Conservation (phyloP, 2,113 vertebrate species). For the Coturnix japonica region DNA sequence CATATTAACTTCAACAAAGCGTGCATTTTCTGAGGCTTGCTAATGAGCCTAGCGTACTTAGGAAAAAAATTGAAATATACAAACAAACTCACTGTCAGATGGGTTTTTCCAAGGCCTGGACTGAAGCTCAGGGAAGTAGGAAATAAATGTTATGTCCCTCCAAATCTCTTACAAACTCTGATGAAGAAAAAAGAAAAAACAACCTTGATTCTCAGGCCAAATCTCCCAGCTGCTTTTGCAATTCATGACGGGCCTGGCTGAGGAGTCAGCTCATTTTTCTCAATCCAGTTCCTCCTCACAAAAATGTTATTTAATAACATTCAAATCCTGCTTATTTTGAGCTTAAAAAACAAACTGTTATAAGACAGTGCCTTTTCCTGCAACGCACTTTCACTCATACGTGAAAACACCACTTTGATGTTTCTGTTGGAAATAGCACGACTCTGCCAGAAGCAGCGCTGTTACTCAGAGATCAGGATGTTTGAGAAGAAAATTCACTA, state of each 20-base stretch:
- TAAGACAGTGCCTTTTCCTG: not conserved
- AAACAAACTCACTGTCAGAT: conserved; percentile 67
- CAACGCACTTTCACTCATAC: not conserved
- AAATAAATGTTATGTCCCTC: conserved; percentile 50
- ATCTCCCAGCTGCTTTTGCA: conserved; percentile 59
- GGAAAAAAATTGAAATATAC: conserved; percentile 65
- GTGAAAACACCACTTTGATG: not conserved
- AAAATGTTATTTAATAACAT: conserved; percentile 30
- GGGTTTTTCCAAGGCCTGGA: conserved; percentile 61
- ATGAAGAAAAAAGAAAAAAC: not conserved
- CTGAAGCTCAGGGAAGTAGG: conserved; percentile 53
- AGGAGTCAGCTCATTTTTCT: conserved; percentile 44
- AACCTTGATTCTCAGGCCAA: conserved; percentile 50
- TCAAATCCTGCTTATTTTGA: conserved; percentile 40
- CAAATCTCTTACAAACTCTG: conserved; percentile 65
- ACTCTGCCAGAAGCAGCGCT: not conserved
- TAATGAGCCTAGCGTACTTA: conserved; percentile 62
- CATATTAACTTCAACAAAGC: conserved; percentile 53
- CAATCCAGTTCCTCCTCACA: conserved; percentile 45
- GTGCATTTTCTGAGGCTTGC: conserved; percentile 43
- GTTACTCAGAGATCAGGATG: not conserved
- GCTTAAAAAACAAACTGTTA: conserved; percentile 11
- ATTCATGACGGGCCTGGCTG: conserved; percentile 47
- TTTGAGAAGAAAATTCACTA: not conserved
- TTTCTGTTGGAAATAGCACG: not conserved